Percentiles rank a stretch among this genome's conserved stretches.
Conservation (phyloP, 1,140 invertebrate genomes). For the Leucophenga varia region DNA sequence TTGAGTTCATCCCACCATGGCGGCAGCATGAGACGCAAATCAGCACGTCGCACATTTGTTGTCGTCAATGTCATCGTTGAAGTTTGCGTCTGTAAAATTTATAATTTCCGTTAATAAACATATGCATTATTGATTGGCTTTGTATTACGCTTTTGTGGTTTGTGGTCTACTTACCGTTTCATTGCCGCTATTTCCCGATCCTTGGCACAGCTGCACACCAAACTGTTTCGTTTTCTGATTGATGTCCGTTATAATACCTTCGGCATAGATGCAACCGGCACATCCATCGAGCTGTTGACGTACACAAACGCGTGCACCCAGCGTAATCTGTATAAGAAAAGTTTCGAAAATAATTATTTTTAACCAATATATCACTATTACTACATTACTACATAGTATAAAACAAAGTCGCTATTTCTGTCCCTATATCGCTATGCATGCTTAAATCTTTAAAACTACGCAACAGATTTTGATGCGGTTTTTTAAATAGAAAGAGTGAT, state of each 20-base stretch:
- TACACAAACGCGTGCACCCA: constrained; percentile 58
- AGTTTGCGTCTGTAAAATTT: no score
- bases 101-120: not conserved
- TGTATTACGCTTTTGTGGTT: constrained; percentile 43
- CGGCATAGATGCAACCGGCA: constrained; percentile 71
- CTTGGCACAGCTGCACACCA: constrained; percentile 66
- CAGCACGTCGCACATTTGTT: constrained; percentile 69
- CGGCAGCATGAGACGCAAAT: constrained; percentile 84
- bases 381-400: no score
- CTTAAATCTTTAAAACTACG: no score
- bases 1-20: constrained; percentile 95
- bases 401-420: no score
- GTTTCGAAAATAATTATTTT: not conserved
- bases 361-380: no score
- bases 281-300: constrained; percentile 38
- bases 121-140: not conserved
- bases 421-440: no score
- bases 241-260: constrained; percentile 78
- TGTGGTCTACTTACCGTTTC: constrained; percentile 21
- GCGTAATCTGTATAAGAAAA: constrained; percentile 54
- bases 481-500: no score
- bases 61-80: no score
- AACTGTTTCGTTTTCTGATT: constrained; percentile 72
- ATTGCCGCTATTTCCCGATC: constrained; percentile 12
- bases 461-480: no score